phyloP scores from a whole-genome alignment of 2,797 vertebrate genomes.

The Chiloscyllium punctatum region DNA sequence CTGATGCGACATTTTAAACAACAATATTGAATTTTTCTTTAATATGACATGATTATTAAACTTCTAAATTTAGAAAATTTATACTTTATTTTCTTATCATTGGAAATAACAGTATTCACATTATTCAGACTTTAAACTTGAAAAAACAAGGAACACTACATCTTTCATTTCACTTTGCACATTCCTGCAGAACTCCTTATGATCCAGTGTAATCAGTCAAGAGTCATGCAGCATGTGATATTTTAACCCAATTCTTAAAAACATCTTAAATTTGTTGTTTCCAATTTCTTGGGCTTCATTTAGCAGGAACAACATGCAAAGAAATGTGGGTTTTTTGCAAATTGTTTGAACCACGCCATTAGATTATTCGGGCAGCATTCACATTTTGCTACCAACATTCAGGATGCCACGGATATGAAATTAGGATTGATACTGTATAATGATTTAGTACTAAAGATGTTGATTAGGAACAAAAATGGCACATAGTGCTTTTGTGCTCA shows the following conservation, averaged over 20 bases:
- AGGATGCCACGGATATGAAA: background rate
- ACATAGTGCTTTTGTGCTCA: background rate
- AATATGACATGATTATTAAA: background rate
- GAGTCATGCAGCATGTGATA: background rate
- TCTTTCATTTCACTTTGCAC: background rate
- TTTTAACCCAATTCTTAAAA: slow-evolving; percentile 9
- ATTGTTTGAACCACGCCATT: background rate
- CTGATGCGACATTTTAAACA: background rate
- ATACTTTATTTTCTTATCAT: slow-evolving; percentile 2
- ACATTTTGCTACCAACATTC: background rate
- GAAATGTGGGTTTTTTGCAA: slow-evolving; percentile 35
- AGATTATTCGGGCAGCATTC: too few species aligned
- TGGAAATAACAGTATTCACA: background rate
- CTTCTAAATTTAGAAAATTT: background rate
- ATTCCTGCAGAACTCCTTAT: background rate
- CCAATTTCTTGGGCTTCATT: background rate
- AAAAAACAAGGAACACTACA: background rate
- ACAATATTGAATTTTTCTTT: background rate
- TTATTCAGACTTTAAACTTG: slow-evolving; percentile 10
- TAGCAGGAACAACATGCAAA: background rate
- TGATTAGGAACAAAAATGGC: background rate
- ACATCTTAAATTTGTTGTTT: background rate
- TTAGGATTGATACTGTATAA: background rate
- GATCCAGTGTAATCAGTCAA: background rate
- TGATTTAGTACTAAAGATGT: background rate